Evolutionary conservation across 2,888 invertebrate species (phyloP).

Genomic region (Eledone cirrhosa): DNA sequence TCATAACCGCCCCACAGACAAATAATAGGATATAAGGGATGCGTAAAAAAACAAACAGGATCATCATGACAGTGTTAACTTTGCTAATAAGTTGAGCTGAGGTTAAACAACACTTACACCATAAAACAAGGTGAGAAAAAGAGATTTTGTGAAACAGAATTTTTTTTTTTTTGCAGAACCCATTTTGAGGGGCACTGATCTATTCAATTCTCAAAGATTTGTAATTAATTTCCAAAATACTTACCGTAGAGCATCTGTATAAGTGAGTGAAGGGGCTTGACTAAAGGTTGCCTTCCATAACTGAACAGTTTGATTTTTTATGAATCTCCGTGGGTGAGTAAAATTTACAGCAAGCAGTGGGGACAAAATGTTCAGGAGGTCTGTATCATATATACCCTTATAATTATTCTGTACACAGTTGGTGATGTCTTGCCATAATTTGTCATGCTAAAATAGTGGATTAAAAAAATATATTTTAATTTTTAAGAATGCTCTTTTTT

Average conservation of each 20-base stretch:
- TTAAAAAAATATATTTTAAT: too few species aligned
- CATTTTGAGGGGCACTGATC: too few species aligned
- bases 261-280: constrained; percentile 45
- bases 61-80: too few species aligned
- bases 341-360: constrained; percentile 58
- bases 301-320: constrained; percentile 54
- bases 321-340: constrained; percentile 49
- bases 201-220: neutral
- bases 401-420: constrained; percentile 54
- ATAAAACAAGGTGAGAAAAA: too few species aligned
- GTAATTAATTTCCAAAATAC: constrained; percentile 29
- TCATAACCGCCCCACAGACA: too few species aligned
- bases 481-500: too few species aligned
- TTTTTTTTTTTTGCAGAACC: too few species aligned
- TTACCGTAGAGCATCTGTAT: constrained; percentile 59
- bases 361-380: constrained; percentile 51
- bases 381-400: constrained; percentile 53
- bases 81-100: too few species aligned
- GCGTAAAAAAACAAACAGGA: too few species aligned
- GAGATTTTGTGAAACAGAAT: too few species aligned
- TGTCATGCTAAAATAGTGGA: constrained; percentile 52
- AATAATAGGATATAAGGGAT: too few species aligned
- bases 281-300: constrained; percentile 62
- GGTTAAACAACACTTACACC: too few species aligned
- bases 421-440: constrained; percentile 56